These are phyloP conservation scores for Papilio aristodemus DNA, from an alignment of 1,140 invertebrate species.

Conservation along the genomic window DNA sequence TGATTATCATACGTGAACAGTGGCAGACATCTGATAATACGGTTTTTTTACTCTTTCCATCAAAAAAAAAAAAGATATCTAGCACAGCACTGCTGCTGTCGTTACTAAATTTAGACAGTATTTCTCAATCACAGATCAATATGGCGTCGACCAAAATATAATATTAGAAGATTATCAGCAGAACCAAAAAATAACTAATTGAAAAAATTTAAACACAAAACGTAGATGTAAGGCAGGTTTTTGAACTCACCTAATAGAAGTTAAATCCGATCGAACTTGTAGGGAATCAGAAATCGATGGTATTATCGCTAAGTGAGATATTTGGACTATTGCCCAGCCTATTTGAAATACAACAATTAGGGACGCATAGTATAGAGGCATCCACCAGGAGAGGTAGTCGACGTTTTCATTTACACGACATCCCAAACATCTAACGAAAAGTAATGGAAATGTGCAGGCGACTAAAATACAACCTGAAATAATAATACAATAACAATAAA, in stretches of 20 bases:
- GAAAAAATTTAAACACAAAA: background rate
- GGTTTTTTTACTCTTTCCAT: no score
- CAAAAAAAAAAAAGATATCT: no score
- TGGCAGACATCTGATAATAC: no score
- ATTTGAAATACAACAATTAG: conserved; percentile 93
- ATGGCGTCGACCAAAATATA: no score
- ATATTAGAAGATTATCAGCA: background rate
- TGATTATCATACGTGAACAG: no score
- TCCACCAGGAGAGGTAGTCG: conserved; percentile 76
- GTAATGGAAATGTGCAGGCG: conserved; percentile 86
- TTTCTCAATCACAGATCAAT: no score
- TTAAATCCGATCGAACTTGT: conserved; percentile 87
- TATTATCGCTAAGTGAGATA: conserved; percentile 94
- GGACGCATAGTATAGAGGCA: conserved; percentile 86
- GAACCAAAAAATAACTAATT: no score
- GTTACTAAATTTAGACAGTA: no score
- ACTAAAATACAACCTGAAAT: conserved; percentile 63
- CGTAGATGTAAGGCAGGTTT: no score
- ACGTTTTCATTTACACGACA: conserved; percentile 76
- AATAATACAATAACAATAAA: no score
- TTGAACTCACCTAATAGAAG: conserved; percentile 85
- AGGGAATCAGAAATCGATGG: conserved; percentile 86
- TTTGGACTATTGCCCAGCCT: conserved; percentile 95
- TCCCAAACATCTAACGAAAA: conserved; percentile 87
- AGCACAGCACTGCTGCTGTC: no score